A percentile compares a stretch with the other conserved stretches of the same genome.
Conservation (phyloP, 2,888 invertebrate species). For the Oscheius sp. region DNA sequence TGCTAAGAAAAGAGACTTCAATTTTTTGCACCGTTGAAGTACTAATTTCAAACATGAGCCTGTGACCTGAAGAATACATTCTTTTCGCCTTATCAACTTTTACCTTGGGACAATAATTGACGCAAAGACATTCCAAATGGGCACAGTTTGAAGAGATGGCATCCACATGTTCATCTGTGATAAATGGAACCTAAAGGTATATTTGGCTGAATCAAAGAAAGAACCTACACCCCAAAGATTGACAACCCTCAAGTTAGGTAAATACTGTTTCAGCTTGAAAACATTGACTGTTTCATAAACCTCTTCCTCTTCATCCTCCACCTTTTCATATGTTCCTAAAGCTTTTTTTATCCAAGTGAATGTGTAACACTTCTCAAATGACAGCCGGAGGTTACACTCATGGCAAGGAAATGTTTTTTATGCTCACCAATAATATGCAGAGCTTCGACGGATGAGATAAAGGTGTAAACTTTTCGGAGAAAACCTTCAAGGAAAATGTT, state of each 20-base stretch:
- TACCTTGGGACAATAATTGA: conserved; percentile 90
- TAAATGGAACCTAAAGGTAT: conserved; percentile 62
- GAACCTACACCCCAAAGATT: conserved; percentile 94
- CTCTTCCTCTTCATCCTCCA: conserved; percentile 98
- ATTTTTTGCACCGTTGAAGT: conserved; percentile 88
- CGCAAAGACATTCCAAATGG: conserved; percentile 92
- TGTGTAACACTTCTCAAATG: conserved; percentile 16
- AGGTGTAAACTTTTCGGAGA: conserved; percentile 99
- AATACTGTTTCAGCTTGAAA: conserved; percentile 95
- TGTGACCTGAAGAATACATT: conserved; percentile 77
- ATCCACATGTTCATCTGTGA: conserved; percentile 96
- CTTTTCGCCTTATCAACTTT: too few species aligned
- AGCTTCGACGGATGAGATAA: conserved; percentile 95
- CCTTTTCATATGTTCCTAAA: conserved; percentile 91
- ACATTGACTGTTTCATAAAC: conserved; percentile 99
- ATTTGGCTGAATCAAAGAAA: neutral
- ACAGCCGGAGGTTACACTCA: conserved; percentile 10
- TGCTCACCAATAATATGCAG: conserved; percentile 88
- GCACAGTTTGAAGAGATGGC: conserved; percentile 78
- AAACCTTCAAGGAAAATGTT: conserved; percentile 99
- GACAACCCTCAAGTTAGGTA: conserved; percentile 94
- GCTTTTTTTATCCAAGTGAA: conserved; percentile 1
- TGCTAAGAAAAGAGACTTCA: conserved; percentile 91
- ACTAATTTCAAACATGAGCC: conserved; percentile 93
- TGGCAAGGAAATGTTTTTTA: conserved; percentile 13